These are phyloP conservation scores for Eulemur rufifrons DNA, from an alignment of 2,113 vertebrate genomes.

Conservation along the genomic window DNA sequence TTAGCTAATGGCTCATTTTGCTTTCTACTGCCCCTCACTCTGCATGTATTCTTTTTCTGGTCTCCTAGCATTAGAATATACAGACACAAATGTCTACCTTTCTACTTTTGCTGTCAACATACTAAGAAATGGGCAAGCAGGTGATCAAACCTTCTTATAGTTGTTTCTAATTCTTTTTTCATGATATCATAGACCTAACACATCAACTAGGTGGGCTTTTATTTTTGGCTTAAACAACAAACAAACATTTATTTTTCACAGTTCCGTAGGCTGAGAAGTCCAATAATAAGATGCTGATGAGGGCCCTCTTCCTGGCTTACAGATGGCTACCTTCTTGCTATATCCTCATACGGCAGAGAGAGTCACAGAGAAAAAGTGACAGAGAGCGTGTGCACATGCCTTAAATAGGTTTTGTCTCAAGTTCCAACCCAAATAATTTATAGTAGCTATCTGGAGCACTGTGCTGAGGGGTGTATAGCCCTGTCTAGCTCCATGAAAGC, in stretches of 20 bases:
- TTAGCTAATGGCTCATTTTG: constrained; percentile 33
- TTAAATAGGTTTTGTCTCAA: neutral
- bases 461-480: neutral
- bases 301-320: too few relatives aligned
- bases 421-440: neutral
- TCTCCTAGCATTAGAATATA: neutral
- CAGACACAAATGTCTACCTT: neutral
- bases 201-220: neutral
- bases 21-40: neutral
- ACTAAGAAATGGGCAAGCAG: neutral
- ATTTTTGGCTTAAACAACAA: too few relatives aligned
- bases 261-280: too few relatives aligned
- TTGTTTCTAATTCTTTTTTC: constrained; percentile 15
- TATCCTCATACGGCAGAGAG: too few relatives aligned
- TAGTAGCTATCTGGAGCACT: neutral
- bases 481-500: neutral
- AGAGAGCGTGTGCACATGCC: too few relatives aligned
- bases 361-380: too few relatives aligned
- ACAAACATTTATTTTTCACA: too few relatives aligned
- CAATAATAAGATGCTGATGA: too few relatives aligned
- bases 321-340: too few relatives aligned
- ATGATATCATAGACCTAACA: neutral
- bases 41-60: neutral
- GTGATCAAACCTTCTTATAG: neutral
- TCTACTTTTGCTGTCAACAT: neutral